A percentile compares a stretch with the other conserved stretches of the same genome.
Conservation (phyloP, 2,113 vertebrate species). For the Hippocampus barbouri region DNA sequence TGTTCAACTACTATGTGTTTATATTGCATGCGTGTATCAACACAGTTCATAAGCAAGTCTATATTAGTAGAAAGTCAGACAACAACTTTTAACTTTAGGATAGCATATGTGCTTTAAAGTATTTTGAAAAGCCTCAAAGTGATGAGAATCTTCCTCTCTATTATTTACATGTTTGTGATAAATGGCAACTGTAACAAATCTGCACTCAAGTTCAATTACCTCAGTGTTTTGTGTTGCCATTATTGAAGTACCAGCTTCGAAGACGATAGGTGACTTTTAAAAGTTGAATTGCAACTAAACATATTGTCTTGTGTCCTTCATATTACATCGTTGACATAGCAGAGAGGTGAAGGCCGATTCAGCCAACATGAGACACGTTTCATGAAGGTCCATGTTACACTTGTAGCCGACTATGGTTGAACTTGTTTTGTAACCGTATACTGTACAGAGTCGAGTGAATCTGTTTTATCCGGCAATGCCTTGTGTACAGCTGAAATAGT, state of each 20-base stretch:
- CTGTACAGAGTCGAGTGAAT: neutral
- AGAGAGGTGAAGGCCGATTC: neutral
- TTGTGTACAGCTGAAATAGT: slow-evolving; percentile 13
- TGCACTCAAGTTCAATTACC: neutral
- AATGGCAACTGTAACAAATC: neutral
- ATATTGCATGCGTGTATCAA: slow-evolving; percentile 20
- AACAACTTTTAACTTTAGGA: neutral
- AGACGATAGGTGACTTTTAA: neutral
- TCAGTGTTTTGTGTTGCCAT: neutral
- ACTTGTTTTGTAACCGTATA: neutral
- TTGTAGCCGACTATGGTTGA: neutral
- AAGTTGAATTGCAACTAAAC: neutral
- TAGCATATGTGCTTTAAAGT: neutral
- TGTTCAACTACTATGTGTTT: slow-evolving; percentile 10
- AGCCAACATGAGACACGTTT: neutral
- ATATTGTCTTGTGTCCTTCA: neutral
- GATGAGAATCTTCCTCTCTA: neutral
- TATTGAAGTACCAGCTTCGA: neutral
- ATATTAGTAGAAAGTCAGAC: neutral
- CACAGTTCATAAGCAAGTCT: slow-evolving; percentile 10
- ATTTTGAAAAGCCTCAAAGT: neutral
- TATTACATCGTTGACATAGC: neutral
- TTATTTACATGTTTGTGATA: neutral
- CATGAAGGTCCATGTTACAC: neutral
- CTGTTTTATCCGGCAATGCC: slow-evolving; percentile 16